Evolutionary conservation across 2,113 vertebrate species (phyloP).

Genomic region (Promerops cafer): DNA sequence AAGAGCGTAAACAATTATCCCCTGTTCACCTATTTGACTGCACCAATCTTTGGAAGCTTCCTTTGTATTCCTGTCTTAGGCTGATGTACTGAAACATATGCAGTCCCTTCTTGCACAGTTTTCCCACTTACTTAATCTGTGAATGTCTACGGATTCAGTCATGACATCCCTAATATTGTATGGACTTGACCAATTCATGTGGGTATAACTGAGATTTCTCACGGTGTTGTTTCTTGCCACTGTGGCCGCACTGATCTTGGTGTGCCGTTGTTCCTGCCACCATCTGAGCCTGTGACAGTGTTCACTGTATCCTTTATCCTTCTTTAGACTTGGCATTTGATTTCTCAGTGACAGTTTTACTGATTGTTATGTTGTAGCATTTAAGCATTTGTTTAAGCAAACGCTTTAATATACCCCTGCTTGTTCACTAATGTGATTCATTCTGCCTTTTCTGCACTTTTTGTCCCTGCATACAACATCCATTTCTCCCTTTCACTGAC

Average conservation of each 20-base stretch:
- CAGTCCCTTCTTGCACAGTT: not conserved
- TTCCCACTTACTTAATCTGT: not conserved
- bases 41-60: not conserved
- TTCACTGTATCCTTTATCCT: not conserved
- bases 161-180: not conserved
- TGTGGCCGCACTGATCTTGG: not conserved
- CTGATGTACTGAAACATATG: rapidly evolving
- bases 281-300: not conserved
- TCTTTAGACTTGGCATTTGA: not conserved
- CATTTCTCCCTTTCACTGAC: not conserved
- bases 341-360: not conserved
- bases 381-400: not conserved
- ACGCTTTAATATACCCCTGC: not conserved
- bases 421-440: rapidly evolving
- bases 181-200: rapidly evolving
- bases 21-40: not conserved
- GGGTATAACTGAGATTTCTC: not conserved
- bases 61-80: not conserved
- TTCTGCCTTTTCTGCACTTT: not conserved
- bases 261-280: not conserved
- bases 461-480: not conserved
- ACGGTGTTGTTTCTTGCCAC: not conserved
- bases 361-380: not conserved
- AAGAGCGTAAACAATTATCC: not conserved
- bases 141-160: not conserved